Percentiles rank a stretch among this genome's conserved stretches.
These are phyloP conservation scores for Drosophila chauvacae DNA, from an alignment of 1,140 invertebrate species.

Conservation along the genomic window DNA sequence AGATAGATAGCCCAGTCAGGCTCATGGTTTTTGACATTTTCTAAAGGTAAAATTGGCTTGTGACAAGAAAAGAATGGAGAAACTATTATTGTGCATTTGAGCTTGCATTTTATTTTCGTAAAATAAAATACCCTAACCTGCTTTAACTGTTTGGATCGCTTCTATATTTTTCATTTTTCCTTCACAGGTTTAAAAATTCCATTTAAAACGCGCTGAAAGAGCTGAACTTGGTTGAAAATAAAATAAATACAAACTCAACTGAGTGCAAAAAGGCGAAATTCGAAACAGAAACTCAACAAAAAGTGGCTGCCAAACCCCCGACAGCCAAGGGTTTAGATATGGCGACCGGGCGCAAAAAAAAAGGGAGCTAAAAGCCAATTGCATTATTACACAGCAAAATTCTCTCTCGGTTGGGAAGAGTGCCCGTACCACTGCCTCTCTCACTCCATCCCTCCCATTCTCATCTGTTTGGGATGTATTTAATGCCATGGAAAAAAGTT, in stretches of 20 bases:
- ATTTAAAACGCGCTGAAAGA: slow-evolving; percentile 30
- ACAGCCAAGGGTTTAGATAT: slow-evolving; percentile 23
- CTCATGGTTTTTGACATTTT: neutral
- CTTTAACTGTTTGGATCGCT: neutral
- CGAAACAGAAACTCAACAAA: slow-evolving; percentile 40
- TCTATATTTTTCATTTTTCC: slow-evolving; percentile 12
- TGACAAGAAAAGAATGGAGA: neutral
- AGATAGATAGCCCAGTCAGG: neutral
- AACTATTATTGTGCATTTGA: neutral
- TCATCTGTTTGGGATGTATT: slow-evolving; percentile 22
- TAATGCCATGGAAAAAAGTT: slow-evolving; percentile 43
- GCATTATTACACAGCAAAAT: slow-evolving; percentile 59
- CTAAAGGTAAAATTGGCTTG: neutral
- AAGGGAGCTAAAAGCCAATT: slow-evolving; percentile 60
- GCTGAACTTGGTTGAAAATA: slow-evolving; percentile 26
- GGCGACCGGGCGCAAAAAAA: neutral
- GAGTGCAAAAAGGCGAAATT: slow-evolving; percentile 29
- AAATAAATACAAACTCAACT: slow-evolving; percentile 12
- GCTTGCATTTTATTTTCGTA: neutral
- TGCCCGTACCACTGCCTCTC: neutral
- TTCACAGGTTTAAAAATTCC: slow-evolving; percentile 22
- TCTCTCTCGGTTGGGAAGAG: slow-evolving; percentile 2
- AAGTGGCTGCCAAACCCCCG: slow-evolving; percentile 46
- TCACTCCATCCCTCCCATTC: neutral
- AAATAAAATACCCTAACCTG: neutral